These are phyloP conservation scores for Eupithecia insigniata DNA, from an alignment of 2,888 invertebrate genomes.

Conservation along the genomic window DNA sequence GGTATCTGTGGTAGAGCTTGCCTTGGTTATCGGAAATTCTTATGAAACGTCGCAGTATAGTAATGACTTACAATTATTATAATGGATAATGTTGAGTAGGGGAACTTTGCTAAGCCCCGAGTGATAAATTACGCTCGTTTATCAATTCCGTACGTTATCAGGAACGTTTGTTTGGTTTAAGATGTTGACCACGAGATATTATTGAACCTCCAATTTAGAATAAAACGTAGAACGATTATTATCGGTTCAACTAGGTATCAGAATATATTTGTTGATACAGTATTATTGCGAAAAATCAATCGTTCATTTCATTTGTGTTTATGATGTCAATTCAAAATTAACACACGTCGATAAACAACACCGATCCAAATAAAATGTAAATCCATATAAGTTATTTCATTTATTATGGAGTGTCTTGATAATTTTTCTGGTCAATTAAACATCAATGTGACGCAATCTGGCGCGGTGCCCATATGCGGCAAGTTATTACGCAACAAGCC, in stretches of 20 bases:
- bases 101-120: constrained; percentile 33
- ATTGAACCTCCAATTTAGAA: not conserved
- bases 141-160: constrained; percentile 40
- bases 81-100: constrained; percentile 35
- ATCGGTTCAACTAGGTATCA: not conserved
- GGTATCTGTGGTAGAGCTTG: constrained; percentile 12
- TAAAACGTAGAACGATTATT: not conserved
- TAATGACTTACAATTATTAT: constrained; percentile 38
- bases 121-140: constrained; percentile 43
- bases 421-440: constrained; percentile 61
- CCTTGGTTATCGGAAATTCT: constrained; percentile 15
- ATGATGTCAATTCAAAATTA: not conserved
- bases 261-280: not conserved
- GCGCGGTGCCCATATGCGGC: constrained; percentile 50
- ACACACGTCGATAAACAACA: constrained; percentile 1
- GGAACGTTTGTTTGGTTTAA: constrained; percentile 30
- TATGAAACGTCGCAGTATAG: constrained; percentile 29
- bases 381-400: constrained; percentile 35
- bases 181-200: constrained; percentile 22
- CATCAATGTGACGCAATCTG: constrained; percentile 59
- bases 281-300: not conserved
- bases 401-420: constrained; percentile 46
- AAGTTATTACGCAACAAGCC: constrained; percentile 57
- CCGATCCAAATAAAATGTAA: constrained; percentile 4
- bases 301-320: not conserved